A percentile compares a stretch with the other conserved stretches of the same genome.
Conservation (phyloP, 2,113 vertebrate species). For the Albula glossodonta region DNA sequence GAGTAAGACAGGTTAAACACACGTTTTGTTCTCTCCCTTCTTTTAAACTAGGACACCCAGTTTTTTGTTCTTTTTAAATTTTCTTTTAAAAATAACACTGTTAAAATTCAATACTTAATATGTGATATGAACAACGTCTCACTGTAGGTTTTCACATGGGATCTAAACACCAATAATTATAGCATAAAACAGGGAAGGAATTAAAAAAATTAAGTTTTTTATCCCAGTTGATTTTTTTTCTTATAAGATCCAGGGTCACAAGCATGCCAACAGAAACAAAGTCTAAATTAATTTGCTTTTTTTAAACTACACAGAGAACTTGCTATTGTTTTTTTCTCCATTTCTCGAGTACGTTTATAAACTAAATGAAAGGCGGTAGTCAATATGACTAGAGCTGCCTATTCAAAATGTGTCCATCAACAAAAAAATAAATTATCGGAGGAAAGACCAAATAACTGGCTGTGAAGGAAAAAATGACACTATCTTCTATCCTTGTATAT, state of each 20-base stretch:
- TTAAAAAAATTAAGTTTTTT: conserved; percentile 53
- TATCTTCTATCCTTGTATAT: conserved; percentile 64
- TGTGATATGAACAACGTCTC: conserved; percentile 75
- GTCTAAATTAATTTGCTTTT: conserved; percentile 42
- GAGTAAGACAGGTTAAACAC: conserved; percentile 29
- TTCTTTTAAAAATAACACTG: conserved; percentile 71
- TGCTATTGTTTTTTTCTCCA: conserved; percentile 31
- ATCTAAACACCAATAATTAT: conserved; percentile 77
- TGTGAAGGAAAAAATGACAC: conserved; percentile 68
- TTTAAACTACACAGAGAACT: conserved; percentile 43
- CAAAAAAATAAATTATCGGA: conserved; percentile 67
- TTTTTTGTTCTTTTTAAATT: conserved; percentile 36
- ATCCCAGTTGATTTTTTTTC: conserved; percentile 62
- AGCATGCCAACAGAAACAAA: conserved; percentile 82
- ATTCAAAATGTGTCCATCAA: conserved; percentile 65
- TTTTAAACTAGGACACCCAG: conserved; percentile 29
- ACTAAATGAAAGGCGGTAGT: conserved; percentile 68
- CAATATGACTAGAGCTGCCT: conserved; percentile 84
- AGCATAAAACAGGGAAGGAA: conserved; percentile 72
- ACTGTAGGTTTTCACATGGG: conserved; percentile 68
- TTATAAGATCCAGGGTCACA: conserved; percentile 72
- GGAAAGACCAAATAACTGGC: conserved; percentile 63
- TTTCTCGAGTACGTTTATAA: conserved; percentile 23
- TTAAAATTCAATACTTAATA: conserved; percentile 72
- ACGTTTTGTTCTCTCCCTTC: conserved; percentile 26